A percentile compares a stretch with the other conserved stretches of the same genome.
Conservation (phyloP, 2,888 invertebrate species). For the Chymomyza caudatula region DNA sequence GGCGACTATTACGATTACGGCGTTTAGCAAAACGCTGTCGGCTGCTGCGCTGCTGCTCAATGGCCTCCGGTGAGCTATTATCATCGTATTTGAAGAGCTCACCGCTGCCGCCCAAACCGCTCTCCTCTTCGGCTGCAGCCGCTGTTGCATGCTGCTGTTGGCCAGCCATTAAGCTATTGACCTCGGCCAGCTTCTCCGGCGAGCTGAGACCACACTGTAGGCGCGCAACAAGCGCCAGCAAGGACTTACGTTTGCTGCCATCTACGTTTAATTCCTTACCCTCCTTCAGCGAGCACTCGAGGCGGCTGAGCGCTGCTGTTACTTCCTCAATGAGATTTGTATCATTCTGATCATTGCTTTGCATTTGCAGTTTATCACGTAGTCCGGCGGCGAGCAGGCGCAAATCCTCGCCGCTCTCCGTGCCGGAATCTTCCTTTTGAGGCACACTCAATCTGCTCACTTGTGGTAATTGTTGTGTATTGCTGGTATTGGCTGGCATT, state of each 20-base stretch:
- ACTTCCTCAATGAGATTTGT: constrained; percentile 86
- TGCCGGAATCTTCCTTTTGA: constrained; percentile 82
- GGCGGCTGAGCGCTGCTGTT: constrained; percentile 85
- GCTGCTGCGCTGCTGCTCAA: constrained; percentile 73
- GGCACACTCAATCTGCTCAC: constrained; percentile 71
- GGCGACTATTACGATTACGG: constrained; percentile 83
- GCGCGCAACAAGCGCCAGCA: constrained; percentile 84
- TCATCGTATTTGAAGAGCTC: constrained; percentile 38
- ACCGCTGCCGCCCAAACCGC: not conserved
- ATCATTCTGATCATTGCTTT: constrained; percentile 78
- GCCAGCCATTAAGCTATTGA: constrained; percentile 3
- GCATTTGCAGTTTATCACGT: constrained; percentile 79
- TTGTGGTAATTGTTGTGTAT: constrained; percentile 25
- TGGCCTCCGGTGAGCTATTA: constrained; percentile 64
- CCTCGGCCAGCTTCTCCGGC: constrained; percentile 69
- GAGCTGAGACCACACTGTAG: constrained; percentile 81
- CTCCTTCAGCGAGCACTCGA: constrained; percentile 85
- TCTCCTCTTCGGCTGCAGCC: not conserved
- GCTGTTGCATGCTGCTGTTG: not conserved
- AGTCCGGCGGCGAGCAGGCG: constrained; percentile 80
- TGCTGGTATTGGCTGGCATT: constrained; percentile 29
- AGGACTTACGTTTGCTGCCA: constrained; percentile 80
- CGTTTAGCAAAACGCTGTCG: constrained; percentile 80
- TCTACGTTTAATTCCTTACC: constrained; percentile 79
- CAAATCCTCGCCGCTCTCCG: constrained; percentile 85